Base-by-base conservation (phyloP, 1,140 invertebrate species). In the Musca domestica region DNA sequence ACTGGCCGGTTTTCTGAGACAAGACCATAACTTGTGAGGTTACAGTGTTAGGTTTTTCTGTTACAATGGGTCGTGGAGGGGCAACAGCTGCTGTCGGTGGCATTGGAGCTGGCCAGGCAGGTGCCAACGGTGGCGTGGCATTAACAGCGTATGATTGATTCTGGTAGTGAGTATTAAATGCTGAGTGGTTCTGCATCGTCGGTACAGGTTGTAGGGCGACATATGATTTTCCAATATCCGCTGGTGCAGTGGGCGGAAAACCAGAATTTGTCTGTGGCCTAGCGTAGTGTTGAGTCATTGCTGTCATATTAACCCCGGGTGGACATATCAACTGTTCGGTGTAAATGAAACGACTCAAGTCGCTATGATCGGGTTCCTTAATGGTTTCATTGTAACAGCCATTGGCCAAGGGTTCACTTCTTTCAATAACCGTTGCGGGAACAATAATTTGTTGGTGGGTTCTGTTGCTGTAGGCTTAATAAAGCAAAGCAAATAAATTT, bases 241-340 rank as follows among this genome's bases (percentile, higher is more conserved):
- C 2, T 41, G 34, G 2, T 7, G 27, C 9, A 4, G 9, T 30
- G 34, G 34, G 10, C 6, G 6, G 34, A 10, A 10, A 12, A 12
- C 34, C 34, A 12, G 4, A 41, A 30, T 4, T 9, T 30, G 27
- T 30, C 9, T 3, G 3, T 9, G 34, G 34, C 12, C 34, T 41
- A 10, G 34, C 10, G 27, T 30, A 4, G 12, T 41, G 34, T 41
- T 41, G 34, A 41, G 10, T 41, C 34, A 41, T 41, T 2, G 34
- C 34, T 9, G 34, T 41, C 34, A 41, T 41, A 41, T 17, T 46
- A 5, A 46, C 17, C 0, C 27, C 58, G 10, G 58, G 58, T 63
- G 58, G 58, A 63, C 58, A 63, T 63, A 63, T 46, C 6, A 34
- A 63, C 14, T 63, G 27, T 63, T 41, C 58, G 15, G 58, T 63